phyloP scores from a whole-genome alignment of 1,140 invertebrate species.

The Oscheius sp. region DNA sequence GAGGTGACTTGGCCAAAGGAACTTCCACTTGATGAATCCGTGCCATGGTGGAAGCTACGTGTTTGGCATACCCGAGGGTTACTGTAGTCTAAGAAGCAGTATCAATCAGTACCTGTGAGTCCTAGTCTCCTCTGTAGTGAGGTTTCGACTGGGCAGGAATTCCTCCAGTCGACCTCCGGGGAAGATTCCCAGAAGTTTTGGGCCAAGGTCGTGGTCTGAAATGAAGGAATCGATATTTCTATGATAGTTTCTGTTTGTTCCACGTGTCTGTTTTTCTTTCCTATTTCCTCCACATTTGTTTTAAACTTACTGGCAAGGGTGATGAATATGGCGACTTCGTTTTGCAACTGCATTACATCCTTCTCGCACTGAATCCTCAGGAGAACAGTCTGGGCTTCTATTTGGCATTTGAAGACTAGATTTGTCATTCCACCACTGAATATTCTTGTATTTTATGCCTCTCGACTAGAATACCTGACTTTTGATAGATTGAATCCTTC shows the following conservation, averaged over 20 bases:
- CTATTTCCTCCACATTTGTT: not conserved
- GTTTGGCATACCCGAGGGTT: not conserved
- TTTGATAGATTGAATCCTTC: not conserved
- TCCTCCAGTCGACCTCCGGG: slow-evolving; percentile 23
- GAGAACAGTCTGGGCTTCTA: not conserved
- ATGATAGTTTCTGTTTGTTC: not conserved
- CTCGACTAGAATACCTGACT: not conserved
- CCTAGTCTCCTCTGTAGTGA: not conserved
- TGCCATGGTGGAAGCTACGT: not conserved
- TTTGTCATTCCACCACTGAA: slow-evolving; percentile 20
- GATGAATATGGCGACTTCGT: not conserved
- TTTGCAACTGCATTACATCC: slow-evolving; percentile 1
- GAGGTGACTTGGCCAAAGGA: not conserved
- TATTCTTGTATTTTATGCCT: not conserved
- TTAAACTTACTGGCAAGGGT: not conserved
- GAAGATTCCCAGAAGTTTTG: slow-evolving; percentile 27
- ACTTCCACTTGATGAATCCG: slow-evolving; percentile 5
- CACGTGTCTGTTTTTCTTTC: not conserved
- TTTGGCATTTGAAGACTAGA: slow-evolving; percentile 8
- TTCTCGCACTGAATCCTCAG: not conserved
- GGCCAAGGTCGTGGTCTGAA: slow-evolving; percentile 14
- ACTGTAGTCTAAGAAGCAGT: not conserved
- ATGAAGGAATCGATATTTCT: not conserved
- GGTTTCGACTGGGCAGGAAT: slow-evolving; percentile 14
- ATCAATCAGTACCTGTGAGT: not conserved